Evolutionary conservation across 1,140 invertebrate genomes (phyloP), one percentile per base, ranked within the genome.

Genomic region (Caenorhabditis brenneri): DNA sequence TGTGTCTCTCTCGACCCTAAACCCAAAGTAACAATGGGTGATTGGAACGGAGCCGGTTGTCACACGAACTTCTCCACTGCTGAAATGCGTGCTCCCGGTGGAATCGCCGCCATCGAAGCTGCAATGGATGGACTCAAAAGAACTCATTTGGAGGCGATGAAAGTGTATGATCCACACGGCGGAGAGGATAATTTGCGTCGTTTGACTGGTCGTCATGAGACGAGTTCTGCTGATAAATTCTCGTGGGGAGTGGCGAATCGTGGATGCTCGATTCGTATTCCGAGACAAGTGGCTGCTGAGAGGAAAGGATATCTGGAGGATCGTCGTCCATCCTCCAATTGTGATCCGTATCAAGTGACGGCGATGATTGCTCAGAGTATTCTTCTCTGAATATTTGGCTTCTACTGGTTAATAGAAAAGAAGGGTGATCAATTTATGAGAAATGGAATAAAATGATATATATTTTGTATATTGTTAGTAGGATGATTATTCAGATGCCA

Each of bases 11-110:
- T 80, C 5, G 80, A 84, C 27, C 83, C 74, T 7, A 80, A 84
- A 78, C 74, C 74, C 6, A 29, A 53, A 31, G 74, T 82, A 3
- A 48, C 80, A 36, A 58, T 81, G 36, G 88, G 88, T 0, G 93
- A 95, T 86, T 96, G 95, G 94, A 96, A 97, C 86, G 96, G 96
- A 1, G 95, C 96, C 49, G 96, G 96, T 0, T 95, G 95, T 1
- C 93, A 93, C 86, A 94, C 94, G 1, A 97, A 97, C 90, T 97
- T 96, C 92, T 96, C 95, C 1, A 96, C 96, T 0, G 94, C 94
- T 86, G 91, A 93, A 0, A 97, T 96, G 95, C 93, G 96, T 81
- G 93, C 94, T 79, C 93, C 94, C 1, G 94, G 94, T 81, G 88
- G 87, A 16, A 46, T 87, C 4, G 74, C 33, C 22, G 86, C 48